Evolutionary conservation across 1,140 invertebrate genomes (phyloP), one percentile per base, ranked within the genome.

Genomic region (Papilio glaucus): DNA sequence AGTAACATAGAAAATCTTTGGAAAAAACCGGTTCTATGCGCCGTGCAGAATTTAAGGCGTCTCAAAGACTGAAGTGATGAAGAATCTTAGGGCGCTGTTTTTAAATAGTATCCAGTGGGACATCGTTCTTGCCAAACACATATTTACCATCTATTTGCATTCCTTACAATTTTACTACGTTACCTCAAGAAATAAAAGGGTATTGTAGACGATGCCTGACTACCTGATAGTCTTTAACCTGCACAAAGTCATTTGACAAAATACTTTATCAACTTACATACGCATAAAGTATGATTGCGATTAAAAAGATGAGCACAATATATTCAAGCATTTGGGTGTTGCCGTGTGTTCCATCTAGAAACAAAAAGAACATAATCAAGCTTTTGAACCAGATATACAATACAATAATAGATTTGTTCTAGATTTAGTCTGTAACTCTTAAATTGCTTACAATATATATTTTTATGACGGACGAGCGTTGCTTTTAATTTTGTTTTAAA

Each of bases 251-350:
- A 26, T 68, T 68, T 68, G 15, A 15, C 4, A 26, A 39, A 15
- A 12, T n/a, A 21, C 41, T 15, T 9, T 15, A 70, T 33, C 29
- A 24, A 81, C 81, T 74, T 75, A 83, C 81, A 61, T 75, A 68
- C 37, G 49, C 45, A 33, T 84, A 84, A 24, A 78, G 29, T 24
- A 75, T 15, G n/a, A 76, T 42, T 12, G 72, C 24, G 24, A 76
- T 24, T 7, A 81, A 60, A 49, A 77, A 39, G 41, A 76, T 71
- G 5, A 82, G 29, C 12, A 80, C 9, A 33, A 75, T 74, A 53
- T 78, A 70, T 53, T 57, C 24, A 45, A 80, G 33, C 82, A 84
- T 84, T 80, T 73, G 76, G 42, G 18, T 65, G 60, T 26, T 38
- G 49, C 37, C 39, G n/a, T 10, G 1, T 41, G 10, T 68, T 69